Evolutionary conservation across 2,888 invertebrate genomes (phyloP).

Genomic region (Luperina testacea): DNA sequence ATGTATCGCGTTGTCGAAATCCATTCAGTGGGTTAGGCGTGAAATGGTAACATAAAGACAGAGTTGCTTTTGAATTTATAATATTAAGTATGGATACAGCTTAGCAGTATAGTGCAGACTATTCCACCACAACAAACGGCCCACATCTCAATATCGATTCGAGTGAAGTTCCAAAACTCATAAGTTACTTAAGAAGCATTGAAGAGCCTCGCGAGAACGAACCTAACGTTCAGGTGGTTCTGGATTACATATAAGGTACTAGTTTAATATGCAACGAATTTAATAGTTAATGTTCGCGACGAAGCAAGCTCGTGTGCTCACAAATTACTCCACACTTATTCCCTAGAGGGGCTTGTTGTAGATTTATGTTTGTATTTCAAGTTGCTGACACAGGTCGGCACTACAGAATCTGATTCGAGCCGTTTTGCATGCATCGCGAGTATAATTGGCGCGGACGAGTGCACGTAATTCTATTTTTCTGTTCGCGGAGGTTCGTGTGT

Average conservation of each 20-base stretch:
- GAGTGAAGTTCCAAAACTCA: constrained; percentile 52
- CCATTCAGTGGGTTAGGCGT: background rate
- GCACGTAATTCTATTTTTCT: constrained; percentile 59
- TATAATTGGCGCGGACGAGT: constrained; percentile 62
- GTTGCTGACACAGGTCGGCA: constrained; percentile 80
- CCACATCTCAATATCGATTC: constrained; percentile 52
- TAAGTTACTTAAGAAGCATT: constrained; percentile 72
- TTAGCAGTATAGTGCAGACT: constrained; percentile 1
- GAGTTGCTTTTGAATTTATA: background rate
- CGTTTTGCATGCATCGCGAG: constrained; percentile 64
- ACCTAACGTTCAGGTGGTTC: constrained; percentile 75
- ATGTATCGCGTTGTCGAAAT: background rate
- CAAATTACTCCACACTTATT: constrained; percentile 89
- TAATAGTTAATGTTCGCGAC: constrained; percentile 89
- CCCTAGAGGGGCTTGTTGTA: constrained; percentile 79
- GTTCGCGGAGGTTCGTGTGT: constrained; percentile 33
- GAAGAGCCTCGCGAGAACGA: constrained; percentile 73
- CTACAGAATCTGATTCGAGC: constrained; percentile 76
- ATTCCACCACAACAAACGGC: constrained; percentile 23
- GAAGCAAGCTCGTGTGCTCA: constrained; percentile 82
- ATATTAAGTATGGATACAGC: background rate
- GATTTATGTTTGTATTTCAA: constrained; percentile 86
- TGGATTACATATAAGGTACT: constrained; percentile 83
- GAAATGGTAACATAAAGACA: background rate
- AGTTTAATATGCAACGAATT: constrained; percentile 90